Percentiles rank a stretch among this genome's conserved stretches.
Conservation (phyloP, 1,140 invertebrate genomes). For the Drosophila takahashii region DNA sequence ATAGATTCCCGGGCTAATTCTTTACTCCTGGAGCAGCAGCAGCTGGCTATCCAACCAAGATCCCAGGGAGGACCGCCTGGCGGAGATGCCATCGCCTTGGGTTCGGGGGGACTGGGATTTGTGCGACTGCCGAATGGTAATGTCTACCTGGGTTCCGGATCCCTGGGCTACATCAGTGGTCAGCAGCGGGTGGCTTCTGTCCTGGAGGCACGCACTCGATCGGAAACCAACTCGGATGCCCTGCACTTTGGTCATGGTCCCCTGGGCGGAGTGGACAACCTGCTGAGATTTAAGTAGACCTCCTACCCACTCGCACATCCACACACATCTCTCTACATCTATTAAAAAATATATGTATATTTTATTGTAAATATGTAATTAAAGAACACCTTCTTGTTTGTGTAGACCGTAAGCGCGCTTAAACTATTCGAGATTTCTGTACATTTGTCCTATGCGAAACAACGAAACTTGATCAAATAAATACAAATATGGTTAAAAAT, state of each 20-base stretch:
- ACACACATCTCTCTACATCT: conserved; percentile 22
- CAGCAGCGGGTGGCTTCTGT: conserved; percentile 67
- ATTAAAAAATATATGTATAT: conserved; percentile 44
- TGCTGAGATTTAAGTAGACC: conserved; percentile 62
- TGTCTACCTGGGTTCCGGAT: conserved; percentile 80
- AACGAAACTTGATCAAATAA: conserved; percentile 53
- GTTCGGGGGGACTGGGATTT: conserved; percentile 78
- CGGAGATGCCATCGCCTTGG: conserved; percentile 72
- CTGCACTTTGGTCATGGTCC: conserved; percentile 79
- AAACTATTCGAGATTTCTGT: conserved; percentile 27
- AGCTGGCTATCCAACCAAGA: conserved; percentile 51
- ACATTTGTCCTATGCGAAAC: conserved; percentile 59
- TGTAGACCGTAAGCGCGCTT: conserved; percentile 52
- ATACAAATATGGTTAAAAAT: conserved; percentile 24
- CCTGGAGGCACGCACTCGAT: conserved; percentile 70
- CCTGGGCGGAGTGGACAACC: conserved; percentile 65
- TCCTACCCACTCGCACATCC: conserved; percentile 17
- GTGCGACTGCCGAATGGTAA: conserved; percentile 77
- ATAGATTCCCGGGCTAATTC: conserved; percentile 64
- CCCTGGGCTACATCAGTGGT: conserved; percentile 78
- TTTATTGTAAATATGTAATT: conserved; percentile 76
- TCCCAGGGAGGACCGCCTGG: conserved; percentile 11
- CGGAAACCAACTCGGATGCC: conserved; percentile 67
- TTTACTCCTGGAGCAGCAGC: conserved; percentile 65
- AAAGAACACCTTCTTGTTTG: conserved; percentile 38